Evolutionary conservation across 2,888 invertebrate genomes (phyloP), one percentile per base, ranked within the genome.

Genomic region (Oligia latruncula): DNA sequence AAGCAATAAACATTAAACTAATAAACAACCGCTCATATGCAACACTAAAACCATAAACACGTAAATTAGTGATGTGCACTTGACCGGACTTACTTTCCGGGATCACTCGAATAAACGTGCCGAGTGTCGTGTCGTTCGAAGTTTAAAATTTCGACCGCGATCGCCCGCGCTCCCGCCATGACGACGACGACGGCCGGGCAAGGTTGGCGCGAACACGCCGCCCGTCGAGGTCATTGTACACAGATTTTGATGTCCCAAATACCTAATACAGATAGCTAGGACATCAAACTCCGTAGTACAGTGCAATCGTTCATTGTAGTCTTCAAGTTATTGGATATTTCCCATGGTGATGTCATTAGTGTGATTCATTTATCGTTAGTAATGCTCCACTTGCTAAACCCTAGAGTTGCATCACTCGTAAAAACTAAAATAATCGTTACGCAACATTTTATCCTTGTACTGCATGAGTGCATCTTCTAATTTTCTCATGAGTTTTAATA

Each of bases 201-300:
- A 95, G 95, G 95, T 94, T 94, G 94, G 90, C 93, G 94, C 93
- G 94, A 94, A 92, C 94, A 90, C 93, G 91, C 90, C 90, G 90
- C 87, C 85, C 88, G 90, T 71, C 94, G 95, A 96, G 96, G 96
- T 96, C 96, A 95, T 92, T 95, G 95, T 92, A 96, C 95, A 95
- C 92, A 92, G 93, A 92, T 95, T 81, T 94, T 93, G 93, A 94
- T 94, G 95, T 94, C 95, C 96, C 94, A 95, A 95, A 96, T 96
- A 95, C 94, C 94, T 94, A 94, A 93, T 92, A 92, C 90, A 90
- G 89, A 88, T 90, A 90, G 90, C 90, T 90, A 91, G 90, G 87
- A 82, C 88, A 88, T 85, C 77, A 74, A 87, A 90, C 80, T 84
- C 82, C 72, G 78, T 77, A 82, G 74, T 86, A 84, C 75, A 87